Percentiles rank a stretch among this genome's conserved stretches.
Evolutionary conservation across 2,888 invertebrate genomes (phyloP).

Genomic region (Cabera pusaria): DNA sequence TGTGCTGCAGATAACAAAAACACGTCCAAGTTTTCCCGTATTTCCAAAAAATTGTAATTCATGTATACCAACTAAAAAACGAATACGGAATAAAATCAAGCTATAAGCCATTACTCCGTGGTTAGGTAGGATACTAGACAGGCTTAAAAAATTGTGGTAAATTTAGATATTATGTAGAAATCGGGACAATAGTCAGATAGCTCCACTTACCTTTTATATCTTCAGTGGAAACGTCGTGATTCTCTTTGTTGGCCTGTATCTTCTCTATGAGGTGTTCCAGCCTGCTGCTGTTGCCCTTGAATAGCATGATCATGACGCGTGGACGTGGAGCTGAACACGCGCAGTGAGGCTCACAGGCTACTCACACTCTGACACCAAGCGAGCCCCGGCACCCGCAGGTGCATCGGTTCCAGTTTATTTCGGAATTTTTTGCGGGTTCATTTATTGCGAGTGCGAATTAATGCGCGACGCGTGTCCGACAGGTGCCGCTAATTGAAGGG

Average conservation of each 20-base stretch:
- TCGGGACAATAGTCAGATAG: too few species aligned
- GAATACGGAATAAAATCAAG: too few species aligned
- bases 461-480: slow-evolving; percentile 70
- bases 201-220: slow-evolving; percentile 80
- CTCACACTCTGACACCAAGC: slow-evolving; percentile 35
- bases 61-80: too few species aligned
- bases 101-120: too few species aligned
- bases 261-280: slow-evolving; percentile 93
- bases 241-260: slow-evolving; percentile 93
- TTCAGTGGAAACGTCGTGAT: slow-evolving; percentile 80
- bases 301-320: slow-evolving; percentile 87
- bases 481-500: slow-evolving; percentile 77
- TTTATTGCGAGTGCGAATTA: slow-evolving; percentile 75
- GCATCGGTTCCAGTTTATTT: slow-evolving; percentile 77
- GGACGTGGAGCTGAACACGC: slow-evolving; percentile 1
- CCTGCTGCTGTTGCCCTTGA: slow-evolving; percentile 93
- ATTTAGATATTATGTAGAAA: too few species aligned
- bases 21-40: too few species aligned
- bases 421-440: slow-evolving; percentile 67
- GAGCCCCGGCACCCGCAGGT: slow-evolving; percentile 66
- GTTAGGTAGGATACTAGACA: too few species aligned
- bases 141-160: too few species aligned
- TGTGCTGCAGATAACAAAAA: too few species aligned
- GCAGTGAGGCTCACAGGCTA: slow-evolving; percentile 28
- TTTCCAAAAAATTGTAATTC: too few species aligned